Evolutionary conservation across 2,888 invertebrate genomes (phyloP), one percentile per base, ranked within the genome.

Genomic region (Drosophila meridiana): DNA sequence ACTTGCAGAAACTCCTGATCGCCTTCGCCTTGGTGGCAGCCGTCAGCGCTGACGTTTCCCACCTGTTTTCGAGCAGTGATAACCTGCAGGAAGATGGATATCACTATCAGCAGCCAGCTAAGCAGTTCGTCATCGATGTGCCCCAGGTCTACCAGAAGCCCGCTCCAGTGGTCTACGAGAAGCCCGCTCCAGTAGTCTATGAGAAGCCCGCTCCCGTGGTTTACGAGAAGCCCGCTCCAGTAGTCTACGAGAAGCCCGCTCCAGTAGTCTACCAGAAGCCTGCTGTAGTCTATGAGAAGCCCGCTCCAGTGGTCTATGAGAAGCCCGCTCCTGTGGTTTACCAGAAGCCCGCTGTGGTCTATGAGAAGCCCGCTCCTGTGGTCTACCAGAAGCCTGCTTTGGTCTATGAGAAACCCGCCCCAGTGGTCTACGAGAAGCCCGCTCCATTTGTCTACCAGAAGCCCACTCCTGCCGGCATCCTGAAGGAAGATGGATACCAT

Each of bases 31-130:
- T 92, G 61, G 88, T 92, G 83, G 92, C 90, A 58, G 90, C 78
- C 53, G 91, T 83, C 76, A 85, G 86, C 47, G 92, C 91, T 67
- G 92, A 92, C 63, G 92, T 92, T 7, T 90, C 92, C 32, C 92
- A 92, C 72, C 80, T 92, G 69, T 92, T 92, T 73, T 82, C 87
- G 55, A 34, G 76, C 67, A 92, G 92, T 80, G 81, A 91, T 67
- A 92, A 88, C 53, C 82, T 91, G 65, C 89, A 91, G 43, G 89
- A 84, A 4, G 92, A 92, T 83, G 92, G 92, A 47, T 92, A 92
- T 57, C 92, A 92, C 68, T 92, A 92, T 53, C 60, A 80, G 36
- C 66, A 70, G 40, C 87, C 90, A 20, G 43, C 63, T 3, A 50
- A 74, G 32, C 73, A 76, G 30, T 80, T 91, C 53, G 83, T 91